These are phyloP conservation scores for Sinodicranocentrus sp. DNA, from an alignment of 2,888 invertebrate genomes.

Conservation along the genomic window DNA sequence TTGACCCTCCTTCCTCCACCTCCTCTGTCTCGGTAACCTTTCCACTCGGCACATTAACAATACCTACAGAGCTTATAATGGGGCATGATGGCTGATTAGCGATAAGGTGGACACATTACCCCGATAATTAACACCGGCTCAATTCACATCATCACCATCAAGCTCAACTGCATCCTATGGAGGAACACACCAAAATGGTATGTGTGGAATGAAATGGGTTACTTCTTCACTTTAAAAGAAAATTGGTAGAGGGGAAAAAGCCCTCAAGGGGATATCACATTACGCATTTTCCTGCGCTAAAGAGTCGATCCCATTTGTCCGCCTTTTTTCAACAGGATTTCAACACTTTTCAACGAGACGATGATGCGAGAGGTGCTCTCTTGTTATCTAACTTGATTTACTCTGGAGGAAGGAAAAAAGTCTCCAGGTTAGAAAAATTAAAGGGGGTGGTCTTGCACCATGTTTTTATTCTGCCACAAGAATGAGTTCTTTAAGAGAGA, in stretches of 20 bases:
- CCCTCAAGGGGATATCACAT: no score
- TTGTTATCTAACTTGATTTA: conserved; percentile 53
- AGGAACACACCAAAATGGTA: not conserved
- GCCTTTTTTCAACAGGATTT: conserved; percentile 18
- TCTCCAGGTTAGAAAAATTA: not conserved
- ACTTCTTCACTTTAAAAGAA: no score
- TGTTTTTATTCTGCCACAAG: not conserved
- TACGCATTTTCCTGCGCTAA: no score
- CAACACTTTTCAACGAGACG: conserved; percentile 15
- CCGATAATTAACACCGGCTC: conserved; percentile 67
- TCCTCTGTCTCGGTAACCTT: not conserved
- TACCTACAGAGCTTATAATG: conserved; percentile 42
- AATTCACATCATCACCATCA: conserved; percentile 4
- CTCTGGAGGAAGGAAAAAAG: no score
- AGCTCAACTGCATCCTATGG: not conserved
- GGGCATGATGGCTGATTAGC: conserved; percentile 69
- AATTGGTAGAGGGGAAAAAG: not conserved
- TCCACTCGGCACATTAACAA: conserved; percentile 1
- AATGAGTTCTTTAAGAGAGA: no score
- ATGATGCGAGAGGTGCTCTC: not conserved
- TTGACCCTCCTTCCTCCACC: conserved; percentile 70
- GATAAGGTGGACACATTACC: conserved; percentile 71
- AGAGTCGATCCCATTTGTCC: conserved; percentile 12
- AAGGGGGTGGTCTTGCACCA: not conserved
- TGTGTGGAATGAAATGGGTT: not conserved